These are phyloP conservation scores for Strix uralensis DNA, from an alignment of 2,113 vertebrate genomes.

Conservation along the genomic window DNA sequence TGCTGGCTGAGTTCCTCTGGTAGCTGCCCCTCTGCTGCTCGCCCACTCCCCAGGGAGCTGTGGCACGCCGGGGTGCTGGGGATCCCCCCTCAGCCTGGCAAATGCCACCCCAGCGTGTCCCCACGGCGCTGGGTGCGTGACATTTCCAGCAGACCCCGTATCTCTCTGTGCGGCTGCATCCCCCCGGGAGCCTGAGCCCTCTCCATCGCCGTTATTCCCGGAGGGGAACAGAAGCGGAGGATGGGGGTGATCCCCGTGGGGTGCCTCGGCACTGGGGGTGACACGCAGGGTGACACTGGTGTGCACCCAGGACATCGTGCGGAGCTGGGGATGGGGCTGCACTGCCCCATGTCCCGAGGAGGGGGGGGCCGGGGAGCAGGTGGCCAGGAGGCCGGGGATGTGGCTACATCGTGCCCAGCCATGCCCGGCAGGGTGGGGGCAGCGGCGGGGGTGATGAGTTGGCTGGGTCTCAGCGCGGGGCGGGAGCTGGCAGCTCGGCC, in stretches of 20 bases:
- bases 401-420: not conserved
- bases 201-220: accelerated
- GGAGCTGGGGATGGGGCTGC: not conserved
- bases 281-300: accelerated
- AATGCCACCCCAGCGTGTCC: not conserved
- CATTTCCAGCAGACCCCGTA: not conserved
- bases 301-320: too few relatives aligned
- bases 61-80: not conserved
- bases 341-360: not conserved
- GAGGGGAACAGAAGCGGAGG: not conserved
- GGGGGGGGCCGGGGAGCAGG: not conserved
- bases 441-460: not conserved
- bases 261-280: accelerated
- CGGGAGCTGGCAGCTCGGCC: not conserved
- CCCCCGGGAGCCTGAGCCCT: not conserved
- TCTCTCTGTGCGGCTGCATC: accelerated
- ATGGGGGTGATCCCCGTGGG: not conserved
- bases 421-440: accelerated
- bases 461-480: not conserved
- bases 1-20: not conserved
- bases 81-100: not conserved
- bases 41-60: accelerated
- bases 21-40: not conserved
- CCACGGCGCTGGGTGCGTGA: accelerated
- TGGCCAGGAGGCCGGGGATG: not conserved